These are phyloP conservation scores for Leucozona laternaria DNA, from an alignment of 2,888 invertebrate genomes.

Conservation along the genomic window DNA sequence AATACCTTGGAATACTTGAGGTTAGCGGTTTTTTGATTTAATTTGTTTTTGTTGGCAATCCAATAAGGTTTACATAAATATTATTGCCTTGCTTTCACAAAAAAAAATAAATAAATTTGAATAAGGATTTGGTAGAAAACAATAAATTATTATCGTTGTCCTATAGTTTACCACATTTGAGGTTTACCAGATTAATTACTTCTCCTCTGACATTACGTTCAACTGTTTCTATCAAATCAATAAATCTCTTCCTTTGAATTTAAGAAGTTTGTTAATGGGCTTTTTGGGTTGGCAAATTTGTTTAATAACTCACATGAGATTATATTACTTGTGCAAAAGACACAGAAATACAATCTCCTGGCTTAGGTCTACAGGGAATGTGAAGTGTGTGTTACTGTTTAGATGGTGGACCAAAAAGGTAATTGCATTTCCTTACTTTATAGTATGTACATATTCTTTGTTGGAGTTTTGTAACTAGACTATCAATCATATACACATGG, in stretches of 20 bases:
- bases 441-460: neutral
- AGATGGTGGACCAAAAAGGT: neutral
- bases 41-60: too few species aligned
- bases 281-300: conserved; percentile 10
- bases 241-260: neutral
- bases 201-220: neutral
- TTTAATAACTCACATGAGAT: conserved; percentile 3
- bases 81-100: neutral
- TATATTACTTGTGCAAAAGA: neutral
- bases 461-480: neutral
- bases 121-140: neutral
- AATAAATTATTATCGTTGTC: neutral
- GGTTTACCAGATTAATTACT: neutral
- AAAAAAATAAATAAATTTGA: neutral
- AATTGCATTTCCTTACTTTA: neutral
- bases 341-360: neutral
- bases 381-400: neutral
- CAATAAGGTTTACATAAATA: too few species aligned
- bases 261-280: neutral
- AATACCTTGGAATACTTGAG: neutral
- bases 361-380: neutral
- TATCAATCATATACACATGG: too few species aligned
- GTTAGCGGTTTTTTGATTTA: neutral
- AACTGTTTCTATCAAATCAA: neutral
- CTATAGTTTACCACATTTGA: too few species aligned